Conservation (phyloP, 2,888 invertebrate species). For the Amblyteles armatorius region DNA sequence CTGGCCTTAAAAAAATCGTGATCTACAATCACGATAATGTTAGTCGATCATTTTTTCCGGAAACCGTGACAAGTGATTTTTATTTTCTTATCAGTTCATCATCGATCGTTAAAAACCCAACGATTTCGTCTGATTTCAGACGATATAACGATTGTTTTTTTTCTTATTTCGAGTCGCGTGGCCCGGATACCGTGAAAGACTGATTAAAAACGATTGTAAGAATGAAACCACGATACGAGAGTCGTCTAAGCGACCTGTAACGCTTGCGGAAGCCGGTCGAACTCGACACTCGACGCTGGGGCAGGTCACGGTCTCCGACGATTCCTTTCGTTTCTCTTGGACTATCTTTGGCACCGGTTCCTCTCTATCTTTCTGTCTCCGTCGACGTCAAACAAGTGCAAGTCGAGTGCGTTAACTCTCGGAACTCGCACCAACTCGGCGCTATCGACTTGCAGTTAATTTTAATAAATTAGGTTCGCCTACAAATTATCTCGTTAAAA, state of each 20-base stretch:
- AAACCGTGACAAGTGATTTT: neutral
- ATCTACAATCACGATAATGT: neutral
- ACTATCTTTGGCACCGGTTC: conserved; percentile 66
- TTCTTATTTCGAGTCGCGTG: neutral
- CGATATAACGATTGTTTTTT: neutral
- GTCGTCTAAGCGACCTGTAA: conserved; percentile 45
- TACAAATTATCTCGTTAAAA: neutral
- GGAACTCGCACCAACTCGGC: neutral
- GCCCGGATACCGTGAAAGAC: neutral
- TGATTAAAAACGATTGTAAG: neutral
- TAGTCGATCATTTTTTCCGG: too few relatives aligned
- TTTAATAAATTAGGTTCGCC: neutral
- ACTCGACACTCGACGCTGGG: conserved; percentile 48
- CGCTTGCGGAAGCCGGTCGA: conserved; percentile 48
- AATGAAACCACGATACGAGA: conserved; percentile 27
- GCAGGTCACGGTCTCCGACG: conserved; percentile 66
- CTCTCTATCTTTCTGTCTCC: conserved; percentile 9
- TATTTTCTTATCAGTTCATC: neutral
- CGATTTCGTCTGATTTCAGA: neutral
- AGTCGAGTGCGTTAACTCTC: conserved; percentile 32
- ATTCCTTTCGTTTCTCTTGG: conserved; percentile 49
- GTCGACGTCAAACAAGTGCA: conserved; percentile 21
- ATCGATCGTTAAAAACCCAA: neutral
- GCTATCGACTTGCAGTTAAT: conserved; percentile 35
- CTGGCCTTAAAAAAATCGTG: neutral